Percentiles rank a stretch among this genome's conserved stretches.
Evolutionary conservation across 1,140 invertebrate genomes (phyloP).

Genomic region (Drosophila insularis): DNA sequence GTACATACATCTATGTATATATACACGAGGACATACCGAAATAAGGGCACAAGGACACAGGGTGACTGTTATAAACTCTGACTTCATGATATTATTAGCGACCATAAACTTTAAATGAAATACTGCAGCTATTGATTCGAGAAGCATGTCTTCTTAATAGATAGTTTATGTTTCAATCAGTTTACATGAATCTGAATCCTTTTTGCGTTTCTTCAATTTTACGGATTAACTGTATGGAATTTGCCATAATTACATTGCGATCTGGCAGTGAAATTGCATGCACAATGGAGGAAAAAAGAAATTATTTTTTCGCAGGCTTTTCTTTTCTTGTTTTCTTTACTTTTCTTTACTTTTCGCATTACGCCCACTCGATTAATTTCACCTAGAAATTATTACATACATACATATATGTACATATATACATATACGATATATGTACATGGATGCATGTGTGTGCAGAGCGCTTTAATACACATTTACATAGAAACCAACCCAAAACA

Average conservation of each 20-base stretch:
- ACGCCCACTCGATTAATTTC: slow-evolving; percentile 54
- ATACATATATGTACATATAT: slow-evolving; percentile 24
- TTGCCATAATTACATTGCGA: not conserved
- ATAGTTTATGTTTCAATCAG: not conserved
- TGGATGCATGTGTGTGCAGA: slow-evolving; percentile 3
- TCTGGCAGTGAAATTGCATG: not conserved
- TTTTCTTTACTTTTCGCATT: slow-evolving; percentile 36
- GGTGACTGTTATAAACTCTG: not conserved
- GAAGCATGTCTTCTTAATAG: not conserved
- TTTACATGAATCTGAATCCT: not conserved
- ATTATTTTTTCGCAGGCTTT: slow-evolving; percentile 32
- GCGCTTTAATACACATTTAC: slow-evolving; percentile 39
- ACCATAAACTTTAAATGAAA: not conserved
- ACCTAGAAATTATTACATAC: slow-evolving; percentile 48
- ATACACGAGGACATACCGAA: slow-evolving; percentile 21
- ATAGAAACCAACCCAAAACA: slow-evolving; percentile 24
- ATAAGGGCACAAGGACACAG: not conserved
- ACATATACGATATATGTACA: slow-evolving; percentile 1
- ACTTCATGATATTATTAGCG: slow-evolving; percentile 35
- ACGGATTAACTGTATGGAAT: not conserved
- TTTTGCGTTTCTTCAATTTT: not conserved
- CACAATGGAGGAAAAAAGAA: slow-evolving; percentile 16
- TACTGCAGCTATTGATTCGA: not conserved
- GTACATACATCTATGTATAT: not conserved
- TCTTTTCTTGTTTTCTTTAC: slow-evolving; percentile 23